Evolutionary conservation across 2,888 invertebrate species (phyloP).

Genomic region (Tolmerus cingulatus): DNA sequence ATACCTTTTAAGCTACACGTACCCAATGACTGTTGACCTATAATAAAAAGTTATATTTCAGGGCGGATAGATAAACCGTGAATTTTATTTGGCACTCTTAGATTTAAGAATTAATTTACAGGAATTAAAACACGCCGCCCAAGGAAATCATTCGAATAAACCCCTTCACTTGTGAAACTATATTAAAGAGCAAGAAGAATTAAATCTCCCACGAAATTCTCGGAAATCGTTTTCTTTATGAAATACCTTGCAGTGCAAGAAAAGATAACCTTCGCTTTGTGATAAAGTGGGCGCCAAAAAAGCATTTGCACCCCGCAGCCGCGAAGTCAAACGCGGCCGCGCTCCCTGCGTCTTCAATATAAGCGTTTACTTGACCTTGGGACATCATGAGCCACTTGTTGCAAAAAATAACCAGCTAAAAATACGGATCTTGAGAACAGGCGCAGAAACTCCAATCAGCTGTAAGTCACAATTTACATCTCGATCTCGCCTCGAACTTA

Average conservation of each 20-base stretch:
- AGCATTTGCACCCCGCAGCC: not conserved
- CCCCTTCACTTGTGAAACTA: not conserved
- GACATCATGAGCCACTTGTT: not conserved
- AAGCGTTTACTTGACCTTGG: not conserved
- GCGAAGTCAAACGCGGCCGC: not conserved
- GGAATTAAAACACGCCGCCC: not conserved
- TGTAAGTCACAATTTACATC: not conserved
- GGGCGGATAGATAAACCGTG: not conserved
- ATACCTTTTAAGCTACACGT: too few species aligned
- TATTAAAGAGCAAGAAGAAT: not conserved
- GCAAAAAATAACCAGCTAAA: not conserved
- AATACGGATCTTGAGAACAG: not conserved
- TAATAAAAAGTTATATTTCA: not conserved
- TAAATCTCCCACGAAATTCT: not conserved
- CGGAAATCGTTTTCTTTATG: not conserved
- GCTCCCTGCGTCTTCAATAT: not conserved
- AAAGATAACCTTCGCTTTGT: not conserved
- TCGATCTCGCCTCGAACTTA: not conserved
- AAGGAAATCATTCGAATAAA: not conserved
- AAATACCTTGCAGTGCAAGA: not conserved
- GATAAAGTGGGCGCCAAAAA: not conserved
- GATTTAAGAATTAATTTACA: not conserved
- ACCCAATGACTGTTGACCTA: too few species aligned
- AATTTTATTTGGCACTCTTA: not conserved
- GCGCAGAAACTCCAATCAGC: not conserved